Percentiles rank a stretch among this genome's conserved stretches.
Evolutionary conservation across 1,140 invertebrate genomes (phyloP).

Genomic region (Trichoplusia ni): DNA sequence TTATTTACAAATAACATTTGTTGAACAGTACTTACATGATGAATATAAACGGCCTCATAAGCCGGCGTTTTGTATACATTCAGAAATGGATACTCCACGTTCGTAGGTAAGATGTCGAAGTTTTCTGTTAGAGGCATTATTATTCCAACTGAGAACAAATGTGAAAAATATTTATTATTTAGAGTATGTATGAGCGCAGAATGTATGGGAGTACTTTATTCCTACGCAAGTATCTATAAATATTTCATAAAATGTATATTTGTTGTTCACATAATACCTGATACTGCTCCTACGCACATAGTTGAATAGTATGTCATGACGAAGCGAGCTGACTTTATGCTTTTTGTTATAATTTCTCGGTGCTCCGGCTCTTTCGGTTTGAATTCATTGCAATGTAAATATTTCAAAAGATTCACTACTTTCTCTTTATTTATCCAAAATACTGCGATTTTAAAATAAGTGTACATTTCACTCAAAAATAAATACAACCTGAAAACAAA

Average conservation of each 20-base stretch:
- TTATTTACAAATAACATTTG: no score
- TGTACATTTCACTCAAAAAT: slow-evolving; percentile 79
- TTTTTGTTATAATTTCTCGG: slow-evolving; percentile 58
- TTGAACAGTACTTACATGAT: slow-evolving; percentile 62
- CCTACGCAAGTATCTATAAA: no score
- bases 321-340: slow-evolving; percentile 67
- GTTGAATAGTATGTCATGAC: slow-evolving; percentile 74
- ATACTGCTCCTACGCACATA: slow-evolving; percentile 74
- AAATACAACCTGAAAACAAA: slow-evolving; percentile 72
- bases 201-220: no score
- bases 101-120: slow-evolving; percentile 75
- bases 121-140: slow-evolving; percentile 74
- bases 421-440: slow-evolving; percentile 75
- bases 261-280: slow-evolving; percentile 51
- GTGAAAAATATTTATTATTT: background rate
- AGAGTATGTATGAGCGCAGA: no score
- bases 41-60: slow-evolving; percentile 67
- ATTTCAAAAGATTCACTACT: slow-evolving; percentile 66
- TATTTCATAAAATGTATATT: background rate
- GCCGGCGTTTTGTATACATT: slow-evolving; percentile 65
- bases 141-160: slow-evolving; percentile 64
- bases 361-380: slow-evolving; percentile 70
- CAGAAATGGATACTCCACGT: slow-evolving; percentile 74
- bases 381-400: slow-evolving; percentile 71
- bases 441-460: slow-evolving; percentile 74